Evolutionary conservation across 2,113 vertebrate species (phyloP), one percentile per base, ranked within the genome.

Genomic region (Hemichromis elongatus): DNA sequence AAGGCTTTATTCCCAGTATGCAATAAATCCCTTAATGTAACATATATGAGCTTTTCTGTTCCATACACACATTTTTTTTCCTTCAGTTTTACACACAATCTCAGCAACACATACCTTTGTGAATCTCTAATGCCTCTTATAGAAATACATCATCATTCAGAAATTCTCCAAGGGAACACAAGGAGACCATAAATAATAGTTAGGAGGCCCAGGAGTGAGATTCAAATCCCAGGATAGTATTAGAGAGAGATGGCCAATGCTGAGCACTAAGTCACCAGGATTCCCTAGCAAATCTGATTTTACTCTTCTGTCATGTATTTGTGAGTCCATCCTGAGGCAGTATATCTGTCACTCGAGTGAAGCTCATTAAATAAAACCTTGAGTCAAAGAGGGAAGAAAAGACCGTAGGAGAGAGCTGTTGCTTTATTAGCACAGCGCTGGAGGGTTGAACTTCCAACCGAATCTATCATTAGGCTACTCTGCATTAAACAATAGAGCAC

Each of bases 391-490:
- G 33, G 52, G 66, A 82, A 68, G 77, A 53, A 52, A 59, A 54
- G 57, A 81, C 80, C 40, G 13, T 70, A n/a, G n/a, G 66, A 88
- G 24, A 50, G 56, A 54, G 75, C 50, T 30, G 37, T 53, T 77
- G 77, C 86, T 78, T 90, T 88, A 88, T 90, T 90, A 83, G 83
- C 73, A 86, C 54, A 63, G 10, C 24, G 68, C 86, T 86, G 13
- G 19, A 81, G 68, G 89, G 63, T 77, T 86, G 16, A 83, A 45
- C 57, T 28, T 57, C 42, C 56, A 70, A 45, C 66, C 11, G 40
- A 68, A 84, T 81, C 80, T 28, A 61, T 77, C 79, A 80, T 87
- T 75, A 53, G 33, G 30, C 37, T 79, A 52, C 54, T 55, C 52
- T 50, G 37, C 26, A 78, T 77, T 55, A 83, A 81, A 50, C 81